Percentiles rank a stretch among this genome's conserved stretches.
Evolutionary conservation across 1,140 invertebrate species (phyloP).

Genomic region (Drosophila pachea): DNA sequence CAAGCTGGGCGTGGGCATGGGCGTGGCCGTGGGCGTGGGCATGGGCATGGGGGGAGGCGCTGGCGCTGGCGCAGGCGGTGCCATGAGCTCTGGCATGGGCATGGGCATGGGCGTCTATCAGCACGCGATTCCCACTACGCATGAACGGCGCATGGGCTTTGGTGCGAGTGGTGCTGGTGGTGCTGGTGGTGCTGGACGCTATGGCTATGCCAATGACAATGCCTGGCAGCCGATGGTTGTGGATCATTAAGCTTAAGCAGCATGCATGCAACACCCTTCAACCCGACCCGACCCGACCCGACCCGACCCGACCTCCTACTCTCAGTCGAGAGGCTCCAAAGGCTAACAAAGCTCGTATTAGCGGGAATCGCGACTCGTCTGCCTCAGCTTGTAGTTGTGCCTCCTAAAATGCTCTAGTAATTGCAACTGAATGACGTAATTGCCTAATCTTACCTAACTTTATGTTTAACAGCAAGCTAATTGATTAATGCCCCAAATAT

Average conservation of each 20-base stretch:
- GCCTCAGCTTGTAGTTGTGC: slow-evolving; percentile 38
- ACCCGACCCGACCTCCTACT: slow-evolving; percentile 11
- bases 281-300: too few species aligned
- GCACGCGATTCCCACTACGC: slow-evolving; percentile 47
- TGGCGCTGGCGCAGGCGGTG: too few species aligned
- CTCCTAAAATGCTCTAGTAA: slow-evolving; percentile 49
- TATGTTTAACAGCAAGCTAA: slow-evolving; percentile 46
- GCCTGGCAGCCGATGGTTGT: slow-evolving; percentile 71
- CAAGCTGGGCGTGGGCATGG: slow-evolving; percentile 10
- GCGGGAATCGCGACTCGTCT: slow-evolving; percentile 18
- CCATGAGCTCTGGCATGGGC: too few species aligned
- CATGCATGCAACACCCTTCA: slow-evolving; percentile 30
- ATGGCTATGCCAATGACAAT: slow-evolving; percentile 62
- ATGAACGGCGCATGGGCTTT: slow-evolving; percentile 70
- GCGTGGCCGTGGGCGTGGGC: slow-evolving; percentile 13
- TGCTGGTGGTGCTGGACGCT: slow-evolving; percentile 42
- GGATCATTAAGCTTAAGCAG: slow-evolving; percentile 53
- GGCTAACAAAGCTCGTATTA: slow-evolving; percentile 58
- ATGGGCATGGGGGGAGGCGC: too few species aligned
- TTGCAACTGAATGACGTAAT: slow-evolving; percentile 35
- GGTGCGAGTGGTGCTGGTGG: slow-evolving; percentile 46
- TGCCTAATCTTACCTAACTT: slow-evolving; percentile 49
- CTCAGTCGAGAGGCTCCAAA: background rate
- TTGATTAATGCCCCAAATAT: slow-evolving; percentile 45
- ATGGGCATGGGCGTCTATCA: slow-evolving; percentile 39